These are phyloP conservation scores for Diorhabda sublineata DNA, from an alignment of 1,140 invertebrate genomes.

Conservation along the genomic window DNA sequence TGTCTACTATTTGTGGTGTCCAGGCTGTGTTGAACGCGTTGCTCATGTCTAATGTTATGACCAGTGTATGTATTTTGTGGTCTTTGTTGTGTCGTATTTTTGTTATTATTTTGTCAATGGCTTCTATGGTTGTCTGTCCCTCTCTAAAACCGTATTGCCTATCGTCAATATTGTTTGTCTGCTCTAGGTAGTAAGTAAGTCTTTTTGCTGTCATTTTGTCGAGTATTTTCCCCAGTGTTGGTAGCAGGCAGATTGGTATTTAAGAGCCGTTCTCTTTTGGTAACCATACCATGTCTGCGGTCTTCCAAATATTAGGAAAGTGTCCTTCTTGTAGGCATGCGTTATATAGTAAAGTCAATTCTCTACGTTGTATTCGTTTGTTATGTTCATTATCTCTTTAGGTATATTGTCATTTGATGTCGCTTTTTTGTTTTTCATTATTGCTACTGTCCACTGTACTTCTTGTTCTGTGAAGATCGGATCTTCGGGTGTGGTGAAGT, in stretches of 20 bases:
- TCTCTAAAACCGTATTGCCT: slow-evolving; percentile 25
- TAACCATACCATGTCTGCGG: slow-evolving; percentile 3
- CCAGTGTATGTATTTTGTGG: not conserved
- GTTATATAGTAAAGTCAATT: not conserved
- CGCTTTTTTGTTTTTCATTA: slow-evolving; percentile 6
- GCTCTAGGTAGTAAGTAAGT: not conserved
- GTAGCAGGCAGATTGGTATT: not conserved
- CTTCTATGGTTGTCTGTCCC: not conserved
- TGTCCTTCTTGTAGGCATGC: not conserved
- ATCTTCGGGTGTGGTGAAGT: not conserved
- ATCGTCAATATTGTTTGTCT: not conserved
- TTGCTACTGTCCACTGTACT: not conserved
- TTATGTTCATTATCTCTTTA: not conserved
- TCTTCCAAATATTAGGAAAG: slow-evolving; percentile 6
- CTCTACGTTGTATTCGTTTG: not conserved
- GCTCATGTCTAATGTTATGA: not conserved
- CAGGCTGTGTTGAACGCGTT: not conserved
- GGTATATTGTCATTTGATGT: not conserved
- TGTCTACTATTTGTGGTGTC: not conserved
- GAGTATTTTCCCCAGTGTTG: not conserved
- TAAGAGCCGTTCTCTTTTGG: not conserved
- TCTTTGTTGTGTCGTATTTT: not conserved
- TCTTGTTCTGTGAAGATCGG: not conserved
- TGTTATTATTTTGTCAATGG: not conserved
- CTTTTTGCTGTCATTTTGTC: slow-evolving; percentile 1